phyloP scores from a whole-genome alignment of 2,888 invertebrate species.

The Rhagium mordax region DNA sequence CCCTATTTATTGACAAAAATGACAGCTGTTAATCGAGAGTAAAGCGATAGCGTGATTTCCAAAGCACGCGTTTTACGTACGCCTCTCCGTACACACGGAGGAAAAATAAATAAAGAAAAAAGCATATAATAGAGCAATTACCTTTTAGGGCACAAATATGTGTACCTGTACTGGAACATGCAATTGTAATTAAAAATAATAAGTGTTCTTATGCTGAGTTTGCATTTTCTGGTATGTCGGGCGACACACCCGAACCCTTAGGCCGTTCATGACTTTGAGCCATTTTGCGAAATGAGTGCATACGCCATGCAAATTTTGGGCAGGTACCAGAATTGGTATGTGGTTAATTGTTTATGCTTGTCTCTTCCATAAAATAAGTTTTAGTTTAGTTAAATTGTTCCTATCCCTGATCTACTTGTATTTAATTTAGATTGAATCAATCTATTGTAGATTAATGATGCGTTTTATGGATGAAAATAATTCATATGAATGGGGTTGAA shows the following conservation, averaged over 20 bases:
- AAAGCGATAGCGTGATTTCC: constrained; percentile 22
- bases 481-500: too few relatives aligned
- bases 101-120: neutral
- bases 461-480: too few relatives aligned
- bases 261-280: neutral
- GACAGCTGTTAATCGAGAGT: constrained; percentile 31
- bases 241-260: constrained; percentile 13
- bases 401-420: too few relatives aligned
- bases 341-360: neutral
- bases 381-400: too few relatives aligned
- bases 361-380: neutral
- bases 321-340: neutral
- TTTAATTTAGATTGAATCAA: too few relatives aligned
- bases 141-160: neutral
- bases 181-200: constrained; percentile 17
- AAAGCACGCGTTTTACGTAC: constrained; percentile 31
- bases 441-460: too few relatives aligned
- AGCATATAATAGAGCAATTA: constrained; percentile 21
- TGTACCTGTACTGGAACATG: constrained; percentile 11
- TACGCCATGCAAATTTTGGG: neutral
- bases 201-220: neutral
- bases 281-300: neutral
- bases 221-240: neutral
- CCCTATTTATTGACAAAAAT: constrained; percentile 23
- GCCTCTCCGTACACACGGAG: constrained; percentile 3